A percentile compares a stretch with the other conserved stretches of the same genome.
These are phyloP conservation scores for Anolis sagrei DNA, from an alignment of 2,113 vertebrate genomes.

Conservation along the genomic window DNA sequence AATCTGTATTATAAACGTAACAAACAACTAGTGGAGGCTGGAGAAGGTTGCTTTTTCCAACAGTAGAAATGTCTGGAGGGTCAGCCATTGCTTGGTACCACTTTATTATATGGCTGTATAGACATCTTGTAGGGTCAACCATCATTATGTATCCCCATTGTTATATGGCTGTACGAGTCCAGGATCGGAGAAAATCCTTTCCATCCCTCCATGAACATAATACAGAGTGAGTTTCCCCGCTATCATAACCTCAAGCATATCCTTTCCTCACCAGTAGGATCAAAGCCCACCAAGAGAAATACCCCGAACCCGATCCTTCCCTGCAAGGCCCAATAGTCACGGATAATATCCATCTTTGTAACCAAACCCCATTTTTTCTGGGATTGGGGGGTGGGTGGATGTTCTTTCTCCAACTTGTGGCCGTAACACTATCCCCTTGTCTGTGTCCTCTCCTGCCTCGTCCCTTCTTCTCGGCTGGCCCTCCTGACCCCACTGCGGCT, in stretches of 20 bases:
- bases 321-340: slow-evolving; percentile 68
- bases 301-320: slow-evolving; percentile 71
- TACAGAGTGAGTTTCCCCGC: slow-evolving; percentile 49
- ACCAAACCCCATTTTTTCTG: slow-evolving; percentile 57
- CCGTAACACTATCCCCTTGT: slow-evolving; percentile 69
- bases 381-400: not conserved
- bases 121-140: too few species aligned
- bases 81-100: too few species aligned
- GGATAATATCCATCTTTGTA: slow-evolving; percentile 73
- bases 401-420: not conserved
- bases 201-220: slow-evolving; percentile 58
- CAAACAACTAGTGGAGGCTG: too few species aligned
- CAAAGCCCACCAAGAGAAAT: slow-evolving; percentile 69
- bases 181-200: not conserved
- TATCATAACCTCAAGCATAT: slow-evolving; percentile 65
- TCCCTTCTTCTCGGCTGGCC: slow-evolving; percentile 41
- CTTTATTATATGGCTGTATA: too few species aligned
- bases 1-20: too few species aligned
- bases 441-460: slow-evolving; percentile 53
- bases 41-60: too few species aligned
- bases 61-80: too few species aligned
- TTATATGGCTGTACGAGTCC: too few species aligned
- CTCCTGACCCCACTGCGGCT: slow-evolving; percentile 61
- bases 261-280: slow-evolving; percentile 68
- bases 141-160: too few species aligned